Evolutionary conservation across 2,113 vertebrate genomes (phyloP).

Genomic region (Alouatta palliata): DNA sequence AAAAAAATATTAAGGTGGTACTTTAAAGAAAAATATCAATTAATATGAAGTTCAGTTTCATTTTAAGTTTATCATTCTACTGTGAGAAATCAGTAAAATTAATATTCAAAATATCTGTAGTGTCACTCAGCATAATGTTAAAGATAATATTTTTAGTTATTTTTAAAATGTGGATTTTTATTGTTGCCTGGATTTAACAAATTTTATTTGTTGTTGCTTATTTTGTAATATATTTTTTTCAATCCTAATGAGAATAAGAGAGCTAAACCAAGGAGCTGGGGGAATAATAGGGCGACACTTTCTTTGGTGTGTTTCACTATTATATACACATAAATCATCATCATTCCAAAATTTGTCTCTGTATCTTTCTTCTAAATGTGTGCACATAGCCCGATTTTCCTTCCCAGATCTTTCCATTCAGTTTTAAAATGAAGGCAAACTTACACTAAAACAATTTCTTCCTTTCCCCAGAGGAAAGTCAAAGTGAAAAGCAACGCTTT

Average conservation of each 20-base stretch:
- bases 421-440: background rate
- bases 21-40: slow-evolving; percentile 27
- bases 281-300: background rate
- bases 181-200: background rate
- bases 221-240: slow-evolving; percentile 40
- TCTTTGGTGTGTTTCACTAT: background rate
- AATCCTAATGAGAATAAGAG: background rate
- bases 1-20: background rate
- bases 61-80: slow-evolving; percentile 29
- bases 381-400: background rate
- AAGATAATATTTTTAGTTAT: background rate
- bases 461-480: background rate
- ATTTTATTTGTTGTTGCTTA: background rate
- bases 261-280: background rate
- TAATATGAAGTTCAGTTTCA: slow-evolving; percentile 23
- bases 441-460: background rate
- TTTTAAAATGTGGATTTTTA: background rate
- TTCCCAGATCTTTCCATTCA: background rate
- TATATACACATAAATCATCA: background rate
- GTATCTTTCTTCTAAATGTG: background rate
- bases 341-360: slow-evolving; percentile 1
- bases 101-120: background rate
- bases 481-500: background rate
- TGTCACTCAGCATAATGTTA: background rate
- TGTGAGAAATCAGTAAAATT: slow-evolving; percentile 47